Base-by-base conservation (phyloP, 1,140 invertebrate genomes). In the Physella acuta region DNA sequence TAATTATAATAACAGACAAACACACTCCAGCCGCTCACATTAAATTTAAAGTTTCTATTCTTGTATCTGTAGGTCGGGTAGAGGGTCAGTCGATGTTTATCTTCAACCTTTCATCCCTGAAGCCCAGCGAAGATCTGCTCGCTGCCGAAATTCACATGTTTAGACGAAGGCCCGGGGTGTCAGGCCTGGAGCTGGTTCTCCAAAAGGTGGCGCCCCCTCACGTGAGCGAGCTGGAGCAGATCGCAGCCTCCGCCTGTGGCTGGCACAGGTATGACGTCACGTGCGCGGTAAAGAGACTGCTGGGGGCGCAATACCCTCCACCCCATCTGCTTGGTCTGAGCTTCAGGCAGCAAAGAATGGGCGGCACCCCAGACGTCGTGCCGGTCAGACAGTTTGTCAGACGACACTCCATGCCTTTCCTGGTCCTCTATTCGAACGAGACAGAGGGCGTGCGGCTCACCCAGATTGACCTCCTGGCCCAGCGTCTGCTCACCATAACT, bases 361-460 rank as follows among this genome's bases (percentile, higher is more conserved):
- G 76, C 62, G 70, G 78, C 55, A 71, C 76, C 71, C 16, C 62
- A 20, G 71, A 58, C 68, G 30, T 71, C 20, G 67, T 79, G 31
- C 58, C 73, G 26, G 70, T 80, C 53, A 75, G 73, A 70, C 79
- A 74, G 67, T 81, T 78, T 52, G 72, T 75, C 16, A 71, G 68
- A 24, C 78, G 75, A 36, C 79, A 83, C 70, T 83, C 83, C 17
- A 67, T 78, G 65, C 84, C 85, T 30, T 85, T 84, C 72, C 73
- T 86, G n/a, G 77, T 86, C 36, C 73, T 85, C 24, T 86, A 83
- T 73, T 84, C 85, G 0, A 83, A 85, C 67, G 84, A 85, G 55
- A 81, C 78, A 34, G 74, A 83, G 70, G 75, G 73, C 51, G 75
- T 79, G 44, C 72, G 76, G 49, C 65, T 79, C 51, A 76, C 78